Evolutionary conservation across 2,113 vertebrate genomes (phyloP), one percentile per base, ranked within the genome.

Genomic region (Anarhynchus alexandrinus): DNA sequence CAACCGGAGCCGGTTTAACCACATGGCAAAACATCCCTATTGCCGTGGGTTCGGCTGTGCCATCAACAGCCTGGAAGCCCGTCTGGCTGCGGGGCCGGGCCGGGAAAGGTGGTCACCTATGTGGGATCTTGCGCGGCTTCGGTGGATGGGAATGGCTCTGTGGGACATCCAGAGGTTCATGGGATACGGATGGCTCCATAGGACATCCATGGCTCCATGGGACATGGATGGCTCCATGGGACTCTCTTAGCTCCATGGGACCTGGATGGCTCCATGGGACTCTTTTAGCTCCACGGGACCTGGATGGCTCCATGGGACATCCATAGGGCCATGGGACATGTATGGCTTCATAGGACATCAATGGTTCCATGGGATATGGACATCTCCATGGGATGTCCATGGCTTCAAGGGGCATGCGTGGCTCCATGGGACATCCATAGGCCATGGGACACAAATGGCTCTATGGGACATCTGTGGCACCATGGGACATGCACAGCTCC

Each of bases 31-130:
- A 49, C 25, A 5, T 43, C n/a, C 57, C 6, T 2, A 11, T 15
- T 43, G 73, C 73, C 18, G 3, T 3, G 40, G 76, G 32, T 17
- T 58, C 3, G 10, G 54, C 52, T 30, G 38, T 25, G 84, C 52
- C 27, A 5, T 32, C 4, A 61, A n/a, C 52, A 52, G 52, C 77
- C 27, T 0, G 61, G 81, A 65, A 72, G 27, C 81, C 30, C 0
- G 0, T 5, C 55, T 2, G 3, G 76, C 57, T 51, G 0, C 0
- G 5, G 88, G 67, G 5, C 8, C 0, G 0, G 34, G 74, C 26
- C 8, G 2, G 52, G 22, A 27, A 42, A 0, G 9, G 55, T 0
- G 2, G 36, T 21, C n/a, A 27, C 2, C 0, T 1, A 2, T 2
- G 9, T 7, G 43, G 13, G 6, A 5, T 19, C 32, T 32, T 17